Conservation (phyloP, 2,113 vertebrate species). For the Anarhynchus alexandrinus region DNA sequence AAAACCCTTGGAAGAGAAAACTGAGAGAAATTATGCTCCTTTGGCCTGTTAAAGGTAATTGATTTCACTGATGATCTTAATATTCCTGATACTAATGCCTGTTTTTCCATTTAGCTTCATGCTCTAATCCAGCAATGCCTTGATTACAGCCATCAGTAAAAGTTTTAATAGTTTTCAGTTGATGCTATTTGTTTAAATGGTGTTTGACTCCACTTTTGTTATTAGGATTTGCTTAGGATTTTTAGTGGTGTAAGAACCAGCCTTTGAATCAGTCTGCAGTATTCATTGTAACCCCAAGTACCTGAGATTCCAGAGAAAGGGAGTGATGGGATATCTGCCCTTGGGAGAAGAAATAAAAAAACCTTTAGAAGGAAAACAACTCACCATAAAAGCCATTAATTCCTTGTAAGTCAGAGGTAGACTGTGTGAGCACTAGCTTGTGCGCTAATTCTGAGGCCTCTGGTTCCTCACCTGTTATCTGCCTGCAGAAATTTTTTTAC, state of each 20-base stretch:
- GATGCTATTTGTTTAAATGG: background rate
- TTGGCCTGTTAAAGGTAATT: conserved; percentile 78
- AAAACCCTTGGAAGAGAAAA: conserved; percentile 81
- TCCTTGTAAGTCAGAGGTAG: background rate
- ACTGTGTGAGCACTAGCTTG: background rate
- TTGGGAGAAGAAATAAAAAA: background rate
- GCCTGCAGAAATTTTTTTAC: background rate
- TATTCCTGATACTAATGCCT: conserved; percentile 79
- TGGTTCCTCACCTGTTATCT: background rate
- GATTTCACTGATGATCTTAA: conserved; percentile 83
- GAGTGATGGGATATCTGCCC: background rate
- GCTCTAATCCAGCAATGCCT: conserved; percentile 79
- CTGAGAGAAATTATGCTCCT: conserved; percentile 76
- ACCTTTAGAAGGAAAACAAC: background rate
- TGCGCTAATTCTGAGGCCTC: background rate
- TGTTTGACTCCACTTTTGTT: background rate
- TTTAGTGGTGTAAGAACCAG: background rate
- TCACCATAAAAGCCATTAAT: background rate
- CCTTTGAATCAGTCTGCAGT: background rate
- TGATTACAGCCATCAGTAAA: conserved; percentile 77
- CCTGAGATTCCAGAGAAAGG: background rate
- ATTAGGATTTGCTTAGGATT: background rate
- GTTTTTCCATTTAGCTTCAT: conserved; percentile 78
- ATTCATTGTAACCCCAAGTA: background rate
- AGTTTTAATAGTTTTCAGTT: background rate